phyloP scores from a whole-genome alignment of 2,888 invertebrate genomes.

The Parascotia fuliginaria region DNA sequence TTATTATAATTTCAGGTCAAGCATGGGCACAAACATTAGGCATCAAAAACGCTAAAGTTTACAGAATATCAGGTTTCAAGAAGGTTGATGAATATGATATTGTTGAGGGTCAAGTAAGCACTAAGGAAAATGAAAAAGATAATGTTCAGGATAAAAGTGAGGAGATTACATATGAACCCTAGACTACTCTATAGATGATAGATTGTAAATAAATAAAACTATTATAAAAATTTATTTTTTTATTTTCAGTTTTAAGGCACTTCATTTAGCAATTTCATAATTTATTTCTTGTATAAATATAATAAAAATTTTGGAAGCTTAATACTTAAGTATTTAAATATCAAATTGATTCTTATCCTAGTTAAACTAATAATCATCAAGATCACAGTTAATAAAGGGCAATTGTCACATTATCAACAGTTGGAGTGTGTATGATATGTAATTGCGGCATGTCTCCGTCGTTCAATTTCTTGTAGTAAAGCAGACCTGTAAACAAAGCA shows the following conservation, averaged over 20 bases:
- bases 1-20: constrained; percentile 75
- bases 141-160: background rate
- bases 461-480: constrained; percentile 91
- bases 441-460: constrained; percentile 76
- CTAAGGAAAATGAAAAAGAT: background rate
- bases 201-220: constrained; percentile 14
- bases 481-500: constrained; percentile 87
- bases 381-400: constrained; percentile 80
- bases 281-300: background rate
- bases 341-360: constrained; percentile 19
- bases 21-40: constrained; percentile 85
- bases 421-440: constrained; percentile 75
- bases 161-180: background rate
- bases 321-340: constrained; percentile 14
- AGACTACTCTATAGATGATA: background rate
- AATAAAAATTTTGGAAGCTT: background rate
- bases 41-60: constrained; percentile 85
- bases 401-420: constrained; percentile 60
- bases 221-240: constrained; percentile 32
- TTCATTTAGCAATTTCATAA: constrained; percentile 20
- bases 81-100: constrained; percentile 81
- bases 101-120: constrained; percentile 62
- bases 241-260: constrained; percentile 36
- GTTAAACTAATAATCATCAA: constrained; percentile 42
- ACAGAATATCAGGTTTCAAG: constrained; percentile 80